Evolutionary conservation across 2,888 invertebrate species (phyloP), one percentile per base, ranked within the genome.

Genomic region (Flexamia atlantica): DNA sequence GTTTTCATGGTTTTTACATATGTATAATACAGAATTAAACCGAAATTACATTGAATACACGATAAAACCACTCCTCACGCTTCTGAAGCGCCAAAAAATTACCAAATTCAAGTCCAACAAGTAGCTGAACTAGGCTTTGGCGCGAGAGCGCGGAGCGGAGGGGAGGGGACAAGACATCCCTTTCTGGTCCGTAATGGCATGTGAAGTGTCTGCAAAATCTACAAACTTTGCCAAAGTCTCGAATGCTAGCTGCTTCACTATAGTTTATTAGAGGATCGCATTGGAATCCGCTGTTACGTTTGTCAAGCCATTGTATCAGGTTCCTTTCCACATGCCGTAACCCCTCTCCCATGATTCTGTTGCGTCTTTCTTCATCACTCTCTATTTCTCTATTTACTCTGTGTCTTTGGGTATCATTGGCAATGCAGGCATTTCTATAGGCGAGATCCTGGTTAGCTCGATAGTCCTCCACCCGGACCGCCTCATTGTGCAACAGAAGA

Each of bases 201-300:
- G n/a, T n/a, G n/a, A n/a, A n/a, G n/a, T n/a, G n/a, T n/a, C n/a
- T n/a, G 17, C 64, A 64, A 30, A 10, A 30, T 3, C 30, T 28
- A 30, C 64, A 64, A 28, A 64, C 30, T 28, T 64, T 64, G 9
- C 30, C 28, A 7, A 64, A 3, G 3, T 14, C 28, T 14, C 64
- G 28, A 64, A 64, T 64, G 64, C 30, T 64, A 9, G 64, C 4
- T 12, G 28, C 64, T 64, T 28, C 64, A 64, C 64, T 28, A 12
- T 64, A 64, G 9, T 64, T 30, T 28, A 64, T 64, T 7, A 4
- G 12, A 12, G 64, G 64, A 30, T 64, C 64, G 28, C 30, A 64
- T 17, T 3, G 3, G 64, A 28, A 64, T 9, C 28, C 64, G 30
- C 64, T 64, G 23, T 64, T 64, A 17, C 30, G 7, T 64, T 30